Conservation (phyloP, 2,113 vertebrate species). For the Desmodus rotundus region DNA sequence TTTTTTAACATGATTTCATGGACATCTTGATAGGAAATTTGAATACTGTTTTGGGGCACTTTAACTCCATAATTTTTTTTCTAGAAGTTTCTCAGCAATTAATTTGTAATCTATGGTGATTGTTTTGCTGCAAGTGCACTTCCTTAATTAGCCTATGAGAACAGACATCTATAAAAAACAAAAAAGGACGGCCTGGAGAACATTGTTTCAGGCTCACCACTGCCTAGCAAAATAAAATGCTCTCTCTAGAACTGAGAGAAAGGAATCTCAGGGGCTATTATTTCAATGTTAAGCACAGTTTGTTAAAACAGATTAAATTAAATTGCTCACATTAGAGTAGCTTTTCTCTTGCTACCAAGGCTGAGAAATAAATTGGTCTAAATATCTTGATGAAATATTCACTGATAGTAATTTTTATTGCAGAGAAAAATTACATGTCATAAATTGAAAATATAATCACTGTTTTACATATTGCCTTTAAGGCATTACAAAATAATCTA, state of each 20-base stretch:
- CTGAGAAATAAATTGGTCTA: background rate
- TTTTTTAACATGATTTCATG: background rate
- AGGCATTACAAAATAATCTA: background rate
- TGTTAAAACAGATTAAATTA: conserved; percentile 46
- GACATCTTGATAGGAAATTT: background rate
- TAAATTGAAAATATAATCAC: conserved; percentile 1
- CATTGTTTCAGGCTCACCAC: conserved; percentile 28
- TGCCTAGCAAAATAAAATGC: background rate
- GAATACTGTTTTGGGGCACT: background rate
- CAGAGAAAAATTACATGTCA: background rate
- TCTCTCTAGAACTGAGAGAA: background rate
- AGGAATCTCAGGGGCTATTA: conserved; percentile 30
- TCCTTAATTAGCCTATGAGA: conserved; percentile 46
- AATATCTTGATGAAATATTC: background rate
- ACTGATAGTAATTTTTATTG: conserved; percentile 6
- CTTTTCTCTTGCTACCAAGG: background rate
- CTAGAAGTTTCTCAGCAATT: conserved; percentile 33
- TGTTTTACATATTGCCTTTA: conserved; percentile 9
- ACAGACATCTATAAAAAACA: background rate
- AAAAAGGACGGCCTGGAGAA: background rate
- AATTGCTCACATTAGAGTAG: background rate
- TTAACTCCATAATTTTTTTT: conserved; percentile 40
- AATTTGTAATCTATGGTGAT: background rate
- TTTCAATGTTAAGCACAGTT: conserved; percentile 24
- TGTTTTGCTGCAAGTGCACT: conserved; percentile 37